Evolutionary conservation across 2,113 vertebrate species (phyloP).

Genomic region (Myiagra hebetior): DNA sequence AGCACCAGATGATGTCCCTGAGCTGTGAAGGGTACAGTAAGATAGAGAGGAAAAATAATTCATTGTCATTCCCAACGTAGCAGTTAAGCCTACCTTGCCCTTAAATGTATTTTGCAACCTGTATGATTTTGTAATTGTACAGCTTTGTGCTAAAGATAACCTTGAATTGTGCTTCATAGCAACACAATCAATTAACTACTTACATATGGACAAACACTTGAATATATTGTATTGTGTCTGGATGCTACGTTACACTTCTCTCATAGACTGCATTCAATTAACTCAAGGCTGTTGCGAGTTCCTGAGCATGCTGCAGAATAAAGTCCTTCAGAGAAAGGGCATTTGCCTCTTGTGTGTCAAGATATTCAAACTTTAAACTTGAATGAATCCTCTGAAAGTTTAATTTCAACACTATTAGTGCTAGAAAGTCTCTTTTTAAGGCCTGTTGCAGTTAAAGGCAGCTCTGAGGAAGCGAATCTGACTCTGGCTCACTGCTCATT

Average conservation of each 20-base stretch:
- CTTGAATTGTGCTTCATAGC: conserved; percentile 31
- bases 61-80: background rate
- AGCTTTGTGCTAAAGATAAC: conserved; percentile 14
- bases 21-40: background rate
- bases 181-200: conserved; percentile 35
- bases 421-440: background rate
- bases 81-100: background rate
- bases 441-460: background rate
- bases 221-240: background rate
- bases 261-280: background rate
- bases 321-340: background rate
- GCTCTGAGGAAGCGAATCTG: background rate
- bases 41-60: background rate
- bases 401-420: background rate
- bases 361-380: conserved; percentile 11
- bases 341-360: background rate
- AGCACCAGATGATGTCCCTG: background rate
- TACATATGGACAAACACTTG: conserved; percentile 33
- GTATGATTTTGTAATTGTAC: background rate
- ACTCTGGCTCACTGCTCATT: background rate
- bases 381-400: conserved; percentile 4
- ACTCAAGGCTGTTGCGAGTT: conserved; percentile 40
- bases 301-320: background rate
- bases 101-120: background rate
- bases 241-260: background rate